Percentiles rank a stretch among this genome's conserved stretches.
phyloP scores from a whole-genome alignment of 2,888 invertebrate genomes.

The Hetaerina titia region DNA sequence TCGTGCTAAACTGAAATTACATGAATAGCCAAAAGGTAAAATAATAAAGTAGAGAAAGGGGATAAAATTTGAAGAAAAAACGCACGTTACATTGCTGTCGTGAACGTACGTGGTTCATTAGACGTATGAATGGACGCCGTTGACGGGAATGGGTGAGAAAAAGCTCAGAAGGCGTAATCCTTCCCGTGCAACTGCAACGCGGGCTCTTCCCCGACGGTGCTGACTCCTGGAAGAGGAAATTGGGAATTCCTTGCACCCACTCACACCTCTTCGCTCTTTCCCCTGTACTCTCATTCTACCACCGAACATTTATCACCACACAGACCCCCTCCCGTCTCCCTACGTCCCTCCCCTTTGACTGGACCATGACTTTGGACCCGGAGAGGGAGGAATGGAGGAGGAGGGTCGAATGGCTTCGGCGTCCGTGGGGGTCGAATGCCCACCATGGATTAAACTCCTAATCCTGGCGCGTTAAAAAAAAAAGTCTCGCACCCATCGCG shows the following conservation, averaged over 20 bases:
- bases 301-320: constrained; percentile 9
- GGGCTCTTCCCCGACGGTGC: neutral
- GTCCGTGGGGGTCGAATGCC: constrained; percentile 1
- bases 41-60: no score
- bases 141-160: no score
- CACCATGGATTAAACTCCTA: neutral
- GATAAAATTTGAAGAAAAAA: no score
- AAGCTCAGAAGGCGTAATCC: no score
- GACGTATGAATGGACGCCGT: no score
- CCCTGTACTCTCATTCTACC: neutral
- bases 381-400: neutral
- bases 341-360: neutral
- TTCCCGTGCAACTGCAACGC: no score
- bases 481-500: neutral
- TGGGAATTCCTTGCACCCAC: neutral
- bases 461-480: neutral
- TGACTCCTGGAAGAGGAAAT: neutral
- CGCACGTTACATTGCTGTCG: no score
- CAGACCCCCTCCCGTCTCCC: neutral
- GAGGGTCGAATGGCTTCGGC: neutral
- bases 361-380: no score
- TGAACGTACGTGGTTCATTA: no score
- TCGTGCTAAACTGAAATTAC: no score
- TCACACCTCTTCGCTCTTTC: neutral
- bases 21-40: no score